Evolutionary conservation across 1,140 invertebrate genomes (phyloP).

Genomic region (Temnothorax nylanderi): DNA sequence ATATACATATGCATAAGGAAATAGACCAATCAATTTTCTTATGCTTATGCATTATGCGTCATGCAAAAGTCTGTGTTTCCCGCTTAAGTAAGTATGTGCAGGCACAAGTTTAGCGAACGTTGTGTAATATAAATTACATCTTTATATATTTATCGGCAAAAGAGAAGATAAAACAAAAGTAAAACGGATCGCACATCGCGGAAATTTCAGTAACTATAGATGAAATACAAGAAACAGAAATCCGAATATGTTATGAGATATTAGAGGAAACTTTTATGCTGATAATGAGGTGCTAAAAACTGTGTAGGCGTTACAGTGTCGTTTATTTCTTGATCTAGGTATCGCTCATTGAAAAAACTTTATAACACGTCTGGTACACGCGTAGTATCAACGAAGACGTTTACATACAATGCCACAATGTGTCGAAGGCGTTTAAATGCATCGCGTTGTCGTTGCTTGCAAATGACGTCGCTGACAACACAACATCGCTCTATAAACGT

Average conservation of each 20-base stretch:
- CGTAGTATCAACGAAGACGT: not conserved
- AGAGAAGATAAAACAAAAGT: not conserved
- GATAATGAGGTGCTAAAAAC: conserved; percentile 5
- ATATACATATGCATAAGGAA: too few relatives aligned
- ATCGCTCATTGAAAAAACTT: not conserved
- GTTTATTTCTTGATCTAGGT: not conserved
- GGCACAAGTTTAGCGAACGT: conserved; percentile 11
- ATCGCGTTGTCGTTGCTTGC: not conserved
- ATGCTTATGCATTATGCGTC: too few relatives aligned
- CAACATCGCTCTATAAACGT: not conserved
- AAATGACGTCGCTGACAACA: not conserved
- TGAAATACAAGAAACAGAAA: not conserved
- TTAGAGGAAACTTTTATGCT: conserved; percentile 25
- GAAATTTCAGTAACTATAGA: conserved; percentile 30
- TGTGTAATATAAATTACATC: conserved; percentile 15
- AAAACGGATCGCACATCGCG: not conserved
- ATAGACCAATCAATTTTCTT: too few relatives aligned
- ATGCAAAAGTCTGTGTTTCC: too few relatives aligned
- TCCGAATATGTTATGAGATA: conserved; percentile 6
- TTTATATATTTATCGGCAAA: conserved; percentile 21
- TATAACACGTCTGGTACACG: not conserved
- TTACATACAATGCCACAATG: not conserved
- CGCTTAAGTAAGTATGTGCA: not conserved
- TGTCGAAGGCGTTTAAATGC: not conserved
- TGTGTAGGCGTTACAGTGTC: not conserved